Conservation (phyloP, 2,113 vertebrate species). For the Psittacus erithacus region DNA sequence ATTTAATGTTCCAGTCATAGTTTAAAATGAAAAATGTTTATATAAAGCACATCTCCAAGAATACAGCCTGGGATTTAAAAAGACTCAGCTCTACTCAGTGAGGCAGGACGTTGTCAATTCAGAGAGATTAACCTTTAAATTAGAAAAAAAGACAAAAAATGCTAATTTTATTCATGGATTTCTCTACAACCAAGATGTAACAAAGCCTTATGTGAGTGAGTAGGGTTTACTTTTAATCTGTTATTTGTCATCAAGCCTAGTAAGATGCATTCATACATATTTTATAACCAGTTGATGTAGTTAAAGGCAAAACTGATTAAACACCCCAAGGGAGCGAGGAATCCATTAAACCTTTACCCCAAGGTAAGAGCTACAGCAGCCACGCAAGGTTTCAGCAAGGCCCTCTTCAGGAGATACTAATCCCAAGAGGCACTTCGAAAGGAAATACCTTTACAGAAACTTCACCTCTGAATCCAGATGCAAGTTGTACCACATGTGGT, state of each 20-base stretch:
- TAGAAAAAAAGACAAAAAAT: neutral
- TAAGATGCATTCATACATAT: neutral
- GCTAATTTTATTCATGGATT: neutral
- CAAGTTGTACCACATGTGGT: neutral
- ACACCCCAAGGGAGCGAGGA: neutral
- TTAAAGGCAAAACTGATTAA: constrained; percentile 27
- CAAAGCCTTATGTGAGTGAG: neutral
- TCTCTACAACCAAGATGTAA: neutral
- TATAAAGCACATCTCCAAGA: neutral
- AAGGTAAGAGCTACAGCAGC: constrained; percentile 12
- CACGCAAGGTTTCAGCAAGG: constrained; percentile 9
- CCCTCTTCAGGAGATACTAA: neutral
- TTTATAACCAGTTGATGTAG: constrained; percentile 14
- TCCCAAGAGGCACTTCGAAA: constrained; percentile 10
- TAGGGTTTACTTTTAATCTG: neutral
- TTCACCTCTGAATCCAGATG: neutral
- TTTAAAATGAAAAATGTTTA: neutral
- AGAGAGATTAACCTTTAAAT: neutral
- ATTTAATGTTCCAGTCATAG: neutral
- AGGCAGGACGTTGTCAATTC: neutral
- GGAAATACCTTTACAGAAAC: constrained; percentile 31
- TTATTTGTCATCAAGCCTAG: constrained; percentile 3
- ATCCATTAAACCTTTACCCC: constrained; percentile 31
- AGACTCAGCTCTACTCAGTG: neutral
- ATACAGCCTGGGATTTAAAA: neutral